A percentile compares a stretch with the other conserved stretches of the same genome.
Conservation (phyloP, 1,140 invertebrate genomes). For the Macrotrachela quadricornifera region DNA sequence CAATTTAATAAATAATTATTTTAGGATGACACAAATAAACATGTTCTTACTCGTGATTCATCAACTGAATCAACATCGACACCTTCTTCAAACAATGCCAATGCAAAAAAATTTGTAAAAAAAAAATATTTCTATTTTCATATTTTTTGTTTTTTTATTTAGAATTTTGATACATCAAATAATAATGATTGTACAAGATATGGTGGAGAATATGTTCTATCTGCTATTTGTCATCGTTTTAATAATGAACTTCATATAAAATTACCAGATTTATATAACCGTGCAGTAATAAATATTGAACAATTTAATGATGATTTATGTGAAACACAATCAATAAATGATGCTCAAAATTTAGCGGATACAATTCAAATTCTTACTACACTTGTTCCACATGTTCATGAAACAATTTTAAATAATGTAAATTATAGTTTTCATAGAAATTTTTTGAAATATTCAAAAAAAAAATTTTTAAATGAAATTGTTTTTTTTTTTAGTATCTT, state of each 20-base stretch:
- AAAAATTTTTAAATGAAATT: not conserved
- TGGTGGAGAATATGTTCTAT: not conserved
- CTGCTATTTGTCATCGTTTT: slow-evolving; percentile 36
- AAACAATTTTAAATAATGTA: not conserved
- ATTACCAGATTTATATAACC: slow-evolving; percentile 33
- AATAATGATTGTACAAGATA: not conserved
- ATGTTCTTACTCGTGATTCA: no score
- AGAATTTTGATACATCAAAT: slow-evolving; percentile 4
- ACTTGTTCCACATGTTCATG: not conserved
- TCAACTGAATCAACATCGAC: no score
- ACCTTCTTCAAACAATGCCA: no score
- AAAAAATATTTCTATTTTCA: slow-evolving; percentile 44
- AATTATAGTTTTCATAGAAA: not conserved
- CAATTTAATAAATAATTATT: no score
- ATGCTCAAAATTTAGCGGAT: not conserved
- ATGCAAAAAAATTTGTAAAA: slow-evolving; percentile 11
- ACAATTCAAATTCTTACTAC: not conserved
- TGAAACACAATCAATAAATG: not conserved
- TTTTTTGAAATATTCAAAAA: slow-evolving; percentile 4
- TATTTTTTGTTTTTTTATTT: no score
- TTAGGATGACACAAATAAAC: no score
- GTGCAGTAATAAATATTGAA: slow-evolving; percentile 6
- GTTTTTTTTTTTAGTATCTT: no score
- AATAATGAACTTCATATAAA: slow-evolving; percentile 51
- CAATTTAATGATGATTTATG: not conserved